Evolutionary conservation across 37 sponge, comb jelly and placozoan species (phyloP).

Genomic region (Aplysina aerophoba): DNA sequence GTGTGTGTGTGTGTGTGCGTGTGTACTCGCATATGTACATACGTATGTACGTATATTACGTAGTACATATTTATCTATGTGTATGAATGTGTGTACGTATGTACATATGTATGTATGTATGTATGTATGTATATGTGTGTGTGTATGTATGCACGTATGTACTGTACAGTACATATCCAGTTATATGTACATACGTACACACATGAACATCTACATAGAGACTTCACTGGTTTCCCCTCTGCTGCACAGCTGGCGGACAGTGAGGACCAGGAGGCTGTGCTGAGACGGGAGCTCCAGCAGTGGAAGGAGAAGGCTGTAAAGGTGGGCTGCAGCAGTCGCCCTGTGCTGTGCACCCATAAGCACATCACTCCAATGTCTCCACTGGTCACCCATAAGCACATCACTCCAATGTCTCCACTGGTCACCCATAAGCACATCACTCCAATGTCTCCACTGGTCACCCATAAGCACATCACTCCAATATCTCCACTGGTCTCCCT

Average conservation of each 20-base stretch:
- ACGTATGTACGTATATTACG: slow-evolving; percentile 18
- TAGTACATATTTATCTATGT: slow-evolving; percentile 2
- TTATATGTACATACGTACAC: slow-evolving; percentile 12
- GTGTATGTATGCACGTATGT: slow-evolving; percentile 23
- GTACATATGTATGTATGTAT: slow-evolving; percentile 17
- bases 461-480: too few species aligned
- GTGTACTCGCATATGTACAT: slow-evolving; percentile 24
- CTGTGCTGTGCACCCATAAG: background rate
- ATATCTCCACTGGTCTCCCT: too few species aligned
- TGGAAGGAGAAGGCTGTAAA: slow-evolving; percentile 50
- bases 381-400: too few species aligned
- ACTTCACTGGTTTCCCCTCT: background rate
- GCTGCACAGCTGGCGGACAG: slow-evolving; percentile 54
- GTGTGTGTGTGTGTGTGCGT: slow-evolving; percentile 22
- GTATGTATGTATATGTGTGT: slow-evolving; percentile 26
- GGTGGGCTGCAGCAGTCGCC: background rate
- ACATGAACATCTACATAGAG: too few species aligned
- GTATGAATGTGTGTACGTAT: slow-evolving; percentile 5
- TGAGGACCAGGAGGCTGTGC: slow-evolving; percentile 81
- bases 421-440: too few species aligned
- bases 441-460: too few species aligned
- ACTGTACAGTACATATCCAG: background rate
- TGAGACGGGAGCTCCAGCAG: slow-evolving; percentile 70
- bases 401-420: too few species aligned
- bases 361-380: background rate